phyloP scores from a whole-genome alignment of 2,888 invertebrate species.

The Cerastoderma edule region DNA sequence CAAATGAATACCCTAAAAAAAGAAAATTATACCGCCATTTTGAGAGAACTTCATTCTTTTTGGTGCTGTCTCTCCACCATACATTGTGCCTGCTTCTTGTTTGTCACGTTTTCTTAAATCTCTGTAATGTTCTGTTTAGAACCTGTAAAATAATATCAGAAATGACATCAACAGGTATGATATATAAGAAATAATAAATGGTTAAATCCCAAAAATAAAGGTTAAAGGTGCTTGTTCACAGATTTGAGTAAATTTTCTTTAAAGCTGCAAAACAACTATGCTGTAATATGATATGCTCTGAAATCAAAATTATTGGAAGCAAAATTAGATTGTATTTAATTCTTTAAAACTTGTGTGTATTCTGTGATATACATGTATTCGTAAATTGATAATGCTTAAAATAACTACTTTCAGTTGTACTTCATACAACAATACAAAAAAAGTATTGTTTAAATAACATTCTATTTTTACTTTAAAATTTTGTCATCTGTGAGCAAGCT shows the following conservation, averaged over 20 bases:
- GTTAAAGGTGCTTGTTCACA: neutral
- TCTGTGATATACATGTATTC: too few relatives aligned
- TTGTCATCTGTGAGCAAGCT: too few relatives aligned
- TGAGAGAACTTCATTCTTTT: constrained; percentile 59
- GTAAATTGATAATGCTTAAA: too few relatives aligned
- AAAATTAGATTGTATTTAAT: too few relatives aligned
- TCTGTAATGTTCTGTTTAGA: neutral
- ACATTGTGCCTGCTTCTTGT: constrained; percentile 8
- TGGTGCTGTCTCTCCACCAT: constrained; percentile 36
- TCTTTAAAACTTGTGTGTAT: too few relatives aligned
- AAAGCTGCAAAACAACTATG: too few relatives aligned
- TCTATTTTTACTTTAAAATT: too few relatives aligned
- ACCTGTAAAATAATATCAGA: neutral
- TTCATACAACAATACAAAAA: too few relatives aligned
- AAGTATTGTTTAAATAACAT: too few relatives aligned
- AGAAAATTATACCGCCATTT: constrained; percentile 50
- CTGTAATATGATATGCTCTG: too few relatives aligned
- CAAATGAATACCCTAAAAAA: neutral
- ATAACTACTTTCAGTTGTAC: too few relatives aligned
- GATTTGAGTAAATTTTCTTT: neutral
- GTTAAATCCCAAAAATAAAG: neutral
- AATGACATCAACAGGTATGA: neutral
- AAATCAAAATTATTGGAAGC: too few relatives aligned
- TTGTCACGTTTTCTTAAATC: neutral
- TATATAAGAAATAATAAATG: neutral